Evolutionary conservation across 2,888 invertebrate genomes (phyloP), one percentile per base, ranked within the genome.

Genomic region (Laspeyria flexula): DNA sequence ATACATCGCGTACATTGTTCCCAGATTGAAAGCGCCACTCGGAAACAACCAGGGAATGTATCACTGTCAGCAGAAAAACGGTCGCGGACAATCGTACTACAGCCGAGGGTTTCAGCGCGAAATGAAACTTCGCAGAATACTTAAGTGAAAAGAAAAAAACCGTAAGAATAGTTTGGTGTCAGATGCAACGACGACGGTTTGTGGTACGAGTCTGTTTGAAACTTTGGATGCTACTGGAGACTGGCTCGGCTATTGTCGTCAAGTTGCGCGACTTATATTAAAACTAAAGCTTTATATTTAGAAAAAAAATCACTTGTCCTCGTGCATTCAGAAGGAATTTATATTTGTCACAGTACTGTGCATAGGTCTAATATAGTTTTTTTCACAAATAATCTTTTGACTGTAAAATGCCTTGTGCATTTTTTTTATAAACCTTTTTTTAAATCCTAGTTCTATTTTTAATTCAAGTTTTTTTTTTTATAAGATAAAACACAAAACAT

Each of bases 171-270:
- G 86, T 85, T 77, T 73, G 84, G 85, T 88, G 88, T 90, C 90
- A 86, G 86, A 84, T 84, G 86, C 90, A 88, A 85, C 83, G 83
- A 82, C 79, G 78, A 78, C 79, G 77, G 81, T 83, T 83, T 80
- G 77, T 73, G 75, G 84, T 80, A 75, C 65, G 75, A 81, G 79
- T 71, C 81, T 77, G 77, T 79, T 80, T 78, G 78, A 77, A 88
- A 86, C 82, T 86, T 85, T 66, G 65, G 57, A 67, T 64, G 65
- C 71, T 72, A 60, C 63, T 69, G 62, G 73, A 64, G 64, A 66
- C 56, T 58, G 43, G 44, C 52, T 42, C 43, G 48, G 53, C 54
- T 71, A 71, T 75, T 77, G 70, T 75, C 64, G 46, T 41, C 43
- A 42, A 73, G 61, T 61, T 66, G 41, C 39, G 27, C 40, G 57